These are phyloP conservation scores for Diuraphis noxia DNA, from an alignment of 1,140 invertebrate genomes.

Conservation along the genomic window DNA sequence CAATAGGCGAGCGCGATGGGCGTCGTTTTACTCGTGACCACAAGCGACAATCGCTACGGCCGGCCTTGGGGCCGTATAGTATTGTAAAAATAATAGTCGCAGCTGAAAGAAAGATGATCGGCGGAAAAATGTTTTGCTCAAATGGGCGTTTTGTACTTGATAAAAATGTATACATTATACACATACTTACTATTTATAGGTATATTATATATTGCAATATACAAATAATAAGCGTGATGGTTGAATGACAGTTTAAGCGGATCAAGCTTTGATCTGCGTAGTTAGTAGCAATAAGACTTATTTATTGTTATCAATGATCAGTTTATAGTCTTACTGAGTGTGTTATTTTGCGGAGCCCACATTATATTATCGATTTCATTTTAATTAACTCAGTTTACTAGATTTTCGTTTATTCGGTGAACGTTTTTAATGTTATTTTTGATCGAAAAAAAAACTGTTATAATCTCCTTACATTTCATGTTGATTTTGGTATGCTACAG, in stretches of 20 bases:
- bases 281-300: neutral
- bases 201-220: neutral
- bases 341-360: neutral
- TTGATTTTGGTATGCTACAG: too few relatives aligned
- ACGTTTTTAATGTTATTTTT: neutral
- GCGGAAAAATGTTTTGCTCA: neutral
- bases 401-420: too few relatives aligned
- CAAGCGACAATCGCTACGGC: neutral
- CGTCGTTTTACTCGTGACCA: conserved; percentile 1
- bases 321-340: too few relatives aligned
- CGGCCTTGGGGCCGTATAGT: neutral
- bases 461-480: too few relatives aligned
- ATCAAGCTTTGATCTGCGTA: neutral
- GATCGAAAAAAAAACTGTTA: neutral
- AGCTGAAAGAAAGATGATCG: neutral
- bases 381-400: neutral
- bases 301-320: neutral
- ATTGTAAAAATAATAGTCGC: neutral
- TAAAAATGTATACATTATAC: neutral
- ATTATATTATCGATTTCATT: neutral
- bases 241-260: neutral
- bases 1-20: conserved; percentile 26
- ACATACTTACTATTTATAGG: neutral
- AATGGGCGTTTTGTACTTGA: neutral
- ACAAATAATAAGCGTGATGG: neutral